These are phyloP conservation scores for Coptodon bakossiorum DNA, from an alignment of 2,113 vertebrate species.

Conservation along the genomic window DNA sequence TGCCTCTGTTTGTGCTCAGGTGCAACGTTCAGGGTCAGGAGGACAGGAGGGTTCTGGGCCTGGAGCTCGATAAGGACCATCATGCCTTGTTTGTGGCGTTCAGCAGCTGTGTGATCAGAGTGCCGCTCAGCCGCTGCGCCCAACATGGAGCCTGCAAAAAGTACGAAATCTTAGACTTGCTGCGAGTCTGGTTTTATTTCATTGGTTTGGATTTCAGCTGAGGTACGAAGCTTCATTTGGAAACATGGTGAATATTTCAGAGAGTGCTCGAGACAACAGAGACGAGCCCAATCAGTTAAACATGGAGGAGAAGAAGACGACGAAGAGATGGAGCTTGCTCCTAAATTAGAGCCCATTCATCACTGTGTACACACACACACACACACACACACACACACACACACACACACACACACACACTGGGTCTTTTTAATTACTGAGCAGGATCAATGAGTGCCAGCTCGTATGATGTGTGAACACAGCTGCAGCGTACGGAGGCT, in stretches of 20 bases:
- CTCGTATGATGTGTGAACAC: neutral
- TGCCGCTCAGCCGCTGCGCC: conserved; percentile 79
- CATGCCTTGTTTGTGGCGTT: conserved; percentile 83
- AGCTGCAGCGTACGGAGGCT: neutral
- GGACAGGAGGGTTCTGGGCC: conserved; percentile 70
- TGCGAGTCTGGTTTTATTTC: neutral
- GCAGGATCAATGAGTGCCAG: neutral
- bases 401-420: neutral
- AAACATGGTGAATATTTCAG: neutral
- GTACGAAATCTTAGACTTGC: conserved; percentile 47
- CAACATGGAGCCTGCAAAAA: conserved; percentile 68
- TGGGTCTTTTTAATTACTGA: conserved; percentile 12
- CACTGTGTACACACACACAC: neutral
- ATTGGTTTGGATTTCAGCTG: neutral
- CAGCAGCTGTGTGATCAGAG: conserved; percentile 75
- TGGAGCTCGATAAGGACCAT: conserved; percentile 79
- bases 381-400: neutral
- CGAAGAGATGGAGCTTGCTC: neutral
- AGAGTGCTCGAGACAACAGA: neutral
- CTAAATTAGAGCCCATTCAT: conserved; percentile 25
- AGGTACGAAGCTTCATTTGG: neutral
- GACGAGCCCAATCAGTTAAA: neutral
- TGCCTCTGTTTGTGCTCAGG: conserved; percentile 46
- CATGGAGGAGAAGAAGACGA: neutral
- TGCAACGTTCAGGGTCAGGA: conserved; percentile 71